Evolutionary conservation across 2,888 invertebrate species (phyloP), one percentile per base, ranked within the genome.

Genomic region (Zygaena filipendulae): DNA sequence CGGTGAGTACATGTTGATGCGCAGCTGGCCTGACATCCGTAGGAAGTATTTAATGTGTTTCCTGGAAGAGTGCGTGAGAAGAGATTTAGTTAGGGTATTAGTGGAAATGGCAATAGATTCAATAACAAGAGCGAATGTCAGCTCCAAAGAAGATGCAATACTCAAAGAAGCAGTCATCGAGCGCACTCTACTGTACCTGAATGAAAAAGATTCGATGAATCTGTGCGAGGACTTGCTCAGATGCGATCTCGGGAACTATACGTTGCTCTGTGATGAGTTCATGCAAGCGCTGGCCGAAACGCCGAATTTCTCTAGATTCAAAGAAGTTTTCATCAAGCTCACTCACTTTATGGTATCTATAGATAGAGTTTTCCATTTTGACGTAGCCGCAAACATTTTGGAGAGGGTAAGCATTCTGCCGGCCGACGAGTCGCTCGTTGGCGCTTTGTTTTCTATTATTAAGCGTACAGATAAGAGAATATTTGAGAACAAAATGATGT

Each of bases 231-330:
- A 69, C 27, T 36, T 64, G 3, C 45, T 74, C 1, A 40, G 31
- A n/a, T 45, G 34, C 11, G 21, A 33, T 3, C 19, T 50, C 1
- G 3, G 34, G 2, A 12, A 39, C 2, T 29, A 27, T 1, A 20
- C 33, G 1, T 18, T 47, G 2, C 33, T 74, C 2, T 72, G 71
- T 25, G 66, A 71, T 11, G 38, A 47, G 0, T 60, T 66, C 3
- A 52, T 77, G 46, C 32, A 47, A 10, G 42, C 49, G 0, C 55
- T 77, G 30, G 63, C 68, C 0, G 40, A 52, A 4, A 62, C 72
- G 2, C 68, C 62, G 25, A 77, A 79, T 40, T 75, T 79, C 39
- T 52, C 62, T 1, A 52, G 70, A 4, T 79, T 75, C 40, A 69
- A 61, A 37, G 16, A 18, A 0, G 57, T 69, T 12, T 75, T 74